Evolutionary conservation across 2,113 vertebrate genomes (phyloP), one percentile per base, ranked within the genome.

Genomic region (Argyrosomus japonicus): DNA sequence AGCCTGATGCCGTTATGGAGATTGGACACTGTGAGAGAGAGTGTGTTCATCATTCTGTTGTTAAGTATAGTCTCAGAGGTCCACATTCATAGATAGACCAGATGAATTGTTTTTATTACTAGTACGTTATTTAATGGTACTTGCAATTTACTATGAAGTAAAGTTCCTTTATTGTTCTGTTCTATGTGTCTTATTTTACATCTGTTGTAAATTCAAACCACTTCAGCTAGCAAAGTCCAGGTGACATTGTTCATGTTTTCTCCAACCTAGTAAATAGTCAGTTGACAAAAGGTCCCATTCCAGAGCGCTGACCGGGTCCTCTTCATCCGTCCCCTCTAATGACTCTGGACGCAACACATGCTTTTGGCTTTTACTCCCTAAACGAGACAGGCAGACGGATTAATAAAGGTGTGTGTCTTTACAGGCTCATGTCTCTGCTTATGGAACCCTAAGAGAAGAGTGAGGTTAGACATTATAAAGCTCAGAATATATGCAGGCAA

Each of bases 251-350:
- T 53, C 9, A 47, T 48, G 21, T 36, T 45, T 21, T 40, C 4
- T 48, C 84, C 4, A 27, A 93, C 93, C 97, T 75, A 99, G 96
- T 81, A 99, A 95, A 86, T 99, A 99, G 83, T 99, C 97, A 0
- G 94, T 95, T 47, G 98, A 99, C 21, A 99, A 94, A 13, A 95
- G 97, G 90, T 99, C 98, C 98, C 98, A 99, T 73, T 99, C 98
- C 84, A 99, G 86, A 0, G 97, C 98, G 5, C 97, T 97, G 69
- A 99, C 89, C 0, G 98, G 98, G 82, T 99, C 98, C 64, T 99
- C 98, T 82, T 99, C 98, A 9, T 99, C 98, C 3, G 97, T 97
- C 47, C 98, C 98, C 91, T 99, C 98, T 51, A 99, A 92, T 21
- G 96, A 96, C 79, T 99, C 98, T 0, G 98, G 98, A 62, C 96